Base-by-base conservation (phyloP, 1,140 invertebrate species). In the Solenopsis fugax region DNA sequence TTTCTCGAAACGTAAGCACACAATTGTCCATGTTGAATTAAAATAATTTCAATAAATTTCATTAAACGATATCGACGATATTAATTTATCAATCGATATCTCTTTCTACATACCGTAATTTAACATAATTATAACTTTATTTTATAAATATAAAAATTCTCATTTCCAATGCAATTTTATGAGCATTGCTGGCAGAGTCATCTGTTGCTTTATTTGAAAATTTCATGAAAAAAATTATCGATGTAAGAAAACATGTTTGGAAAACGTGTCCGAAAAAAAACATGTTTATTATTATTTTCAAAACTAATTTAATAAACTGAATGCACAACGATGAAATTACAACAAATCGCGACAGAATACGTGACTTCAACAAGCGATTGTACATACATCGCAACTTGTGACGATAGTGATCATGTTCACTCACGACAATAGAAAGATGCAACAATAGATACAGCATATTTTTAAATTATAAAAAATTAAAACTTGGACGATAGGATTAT, bases 171-270 rank as follows among this genome's bases (percentile, higher is more conserved):
- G 52, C 13, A 50, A n/a, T 37, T 52, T 67, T 7, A 29, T 54
- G 9, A 18, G 5, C 18, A 21, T 80, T 5, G 16, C 18, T 24
- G 7, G 10, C 48, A 54, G 13, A 81, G 50, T 52, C 18, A 18
- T 77, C 41, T 77, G 37, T 16, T 29, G 41, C 21, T 65, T 34
- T 21, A 21, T 34, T 78, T 6, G 18, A 65, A 41, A 54, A 21
- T 56, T n/a, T 78, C n/a, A 21, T 58, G 10, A 24, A 58, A 58
- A 54, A 78, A 34, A 21, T 64, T 65, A 65, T 77, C n/a, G 16
- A 58, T 29, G n/a, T 29, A 73, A 82, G 24, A 73, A 69, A 41
- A 87, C 85, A 88, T 87, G 86, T 87, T 16, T 50, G 6, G 7
- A 37, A 58, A 60, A 45, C 41, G 29, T 29, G 29, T 29, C 29